phyloP scores from a whole-genome alignment of 2,888 invertebrate species.

The Spodoptera picta region DNA sequence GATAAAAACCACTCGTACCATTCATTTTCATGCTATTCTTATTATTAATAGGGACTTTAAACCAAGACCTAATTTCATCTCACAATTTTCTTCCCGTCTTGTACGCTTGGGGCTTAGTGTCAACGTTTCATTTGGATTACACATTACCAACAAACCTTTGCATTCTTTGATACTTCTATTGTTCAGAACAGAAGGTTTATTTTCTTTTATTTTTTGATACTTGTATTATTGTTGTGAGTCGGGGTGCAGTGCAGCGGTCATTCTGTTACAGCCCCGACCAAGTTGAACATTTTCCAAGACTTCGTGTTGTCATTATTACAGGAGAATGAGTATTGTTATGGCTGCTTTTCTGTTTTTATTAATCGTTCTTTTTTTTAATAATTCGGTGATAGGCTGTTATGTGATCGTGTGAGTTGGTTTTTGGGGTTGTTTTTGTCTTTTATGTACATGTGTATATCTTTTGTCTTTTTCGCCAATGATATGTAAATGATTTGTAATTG shows the following conservation, averaged over 20 bases:
- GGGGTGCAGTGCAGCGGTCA: constrained; percentile 78
- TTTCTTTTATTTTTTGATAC: constrained; percentile 36
- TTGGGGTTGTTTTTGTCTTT: too few relatives aligned
- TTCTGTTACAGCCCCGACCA: constrained; percentile 71
- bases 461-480: too few relatives aligned
- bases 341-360: constrained; percentile 73
- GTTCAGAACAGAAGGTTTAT: constrained; percentile 45
- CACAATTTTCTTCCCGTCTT: constrained; percentile 78
- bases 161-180: constrained; percentile 46
- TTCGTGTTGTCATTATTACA: constrained; percentile 80
- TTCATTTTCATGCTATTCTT: constrained; percentile 75
- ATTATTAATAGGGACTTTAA: constrained; percentile 78
- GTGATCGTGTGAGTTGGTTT: too few relatives aligned
- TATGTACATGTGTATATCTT: too few relatives aligned
- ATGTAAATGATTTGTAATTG: too few relatives aligned
- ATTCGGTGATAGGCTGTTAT: background rate
- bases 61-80: constrained; percentile 83
- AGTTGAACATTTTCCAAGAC: constrained; percentile 80
- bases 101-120: constrained; percentile 80
- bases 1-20: constrained; percentile 58
- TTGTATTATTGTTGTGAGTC: constrained; percentile 58
- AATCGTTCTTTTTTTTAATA: constrained; percentile 52
- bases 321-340: constrained; percentile 78
- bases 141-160: constrained; percentile 63
- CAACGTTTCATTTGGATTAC: constrained; percentile 85